Conservation (phyloP, 2,888 invertebrate species). For the Andrena chrysosceles region DNA sequence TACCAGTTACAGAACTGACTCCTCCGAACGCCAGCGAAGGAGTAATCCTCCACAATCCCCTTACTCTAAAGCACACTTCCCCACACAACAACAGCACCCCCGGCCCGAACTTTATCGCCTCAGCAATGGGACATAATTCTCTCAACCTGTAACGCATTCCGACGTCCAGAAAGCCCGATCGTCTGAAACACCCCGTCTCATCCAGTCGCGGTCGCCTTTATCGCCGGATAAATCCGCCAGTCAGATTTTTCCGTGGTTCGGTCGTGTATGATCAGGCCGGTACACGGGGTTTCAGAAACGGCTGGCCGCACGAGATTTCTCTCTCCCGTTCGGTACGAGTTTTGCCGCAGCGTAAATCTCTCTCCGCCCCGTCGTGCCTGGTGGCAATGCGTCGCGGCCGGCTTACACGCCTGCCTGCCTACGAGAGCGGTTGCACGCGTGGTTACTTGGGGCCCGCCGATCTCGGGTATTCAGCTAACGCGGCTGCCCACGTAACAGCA, state of each 20-base stretch:
- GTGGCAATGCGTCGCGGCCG: slow-evolving; percentile 72
- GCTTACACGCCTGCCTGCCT: slow-evolving; percentile 50
- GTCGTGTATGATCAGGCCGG: background rate
- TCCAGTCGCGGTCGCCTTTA: slow-evolving; percentile 24
- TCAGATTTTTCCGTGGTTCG: slow-evolving; percentile 36
- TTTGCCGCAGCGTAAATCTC: slow-evolving; percentile 71
- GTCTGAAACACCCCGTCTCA: slow-evolving; percentile 46
- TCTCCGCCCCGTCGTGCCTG: slow-evolving; percentile 63
- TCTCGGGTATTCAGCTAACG: slow-evolving; percentile 48
- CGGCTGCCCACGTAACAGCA: slow-evolving; percentile 56
- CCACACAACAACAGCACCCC: too few relatives aligned
- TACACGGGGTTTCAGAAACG: background rate
- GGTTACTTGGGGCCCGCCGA: slow-evolving; percentile 60
- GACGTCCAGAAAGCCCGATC: slow-evolving; percentile 13
- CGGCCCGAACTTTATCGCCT: slow-evolving; percentile 27
- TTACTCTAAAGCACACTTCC: too few relatives aligned
- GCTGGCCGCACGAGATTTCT: background rate
- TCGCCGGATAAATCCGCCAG: slow-evolving; percentile 48
- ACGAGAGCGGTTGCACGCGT: slow-evolving; percentile 59
- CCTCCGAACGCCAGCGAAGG: too few relatives aligned
- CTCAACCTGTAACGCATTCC: slow-evolving; percentile 18
- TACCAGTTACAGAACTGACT: too few relatives aligned
- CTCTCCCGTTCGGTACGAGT: background rate
- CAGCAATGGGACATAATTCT: slow-evolving; percentile 28
- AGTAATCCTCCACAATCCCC: too few relatives aligned